A percentile compares a stretch with the other conserved stretches of the same genome.
phyloP scores from a whole-genome alignment of 2,888 invertebrate genomes.

The Hecatera dysodea region DNA sequence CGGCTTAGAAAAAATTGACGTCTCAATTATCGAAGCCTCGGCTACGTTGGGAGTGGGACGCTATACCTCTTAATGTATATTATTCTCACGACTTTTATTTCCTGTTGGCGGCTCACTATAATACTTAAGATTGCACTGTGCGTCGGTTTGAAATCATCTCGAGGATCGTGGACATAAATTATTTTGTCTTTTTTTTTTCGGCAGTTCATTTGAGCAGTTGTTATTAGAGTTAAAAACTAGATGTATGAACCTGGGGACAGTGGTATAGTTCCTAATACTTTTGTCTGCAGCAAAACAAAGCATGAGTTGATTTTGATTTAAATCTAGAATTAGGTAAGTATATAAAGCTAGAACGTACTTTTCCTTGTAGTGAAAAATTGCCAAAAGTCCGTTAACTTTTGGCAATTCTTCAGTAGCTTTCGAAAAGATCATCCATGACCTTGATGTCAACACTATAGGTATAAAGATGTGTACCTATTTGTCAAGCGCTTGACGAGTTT shows the following conservation, averaged over 20 bases:
- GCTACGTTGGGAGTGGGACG: constrained; percentile 60
- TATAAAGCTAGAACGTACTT: too few species aligned
- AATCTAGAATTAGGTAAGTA: too few species aligned
- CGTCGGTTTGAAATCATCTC: constrained; percentile 56
- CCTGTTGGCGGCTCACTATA: constrained; percentile 80
- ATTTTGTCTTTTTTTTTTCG: too few species aligned
- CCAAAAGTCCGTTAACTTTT: too few species aligned
- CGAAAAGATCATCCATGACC: too few species aligned
- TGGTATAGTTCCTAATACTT: too few species aligned
- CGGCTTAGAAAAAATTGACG: constrained; percentile 87
- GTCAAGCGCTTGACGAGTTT: not conserved
- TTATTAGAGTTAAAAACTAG: constrained; percentile 1
- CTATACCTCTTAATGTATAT: constrained; percentile 84
- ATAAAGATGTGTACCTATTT: too few species aligned
- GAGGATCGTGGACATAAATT: constrained; percentile 34
- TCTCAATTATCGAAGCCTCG: constrained; percentile 87
- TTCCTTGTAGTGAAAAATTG: too few species aligned
- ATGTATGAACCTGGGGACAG: not conserved
- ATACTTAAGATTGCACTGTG: constrained; percentile 63
- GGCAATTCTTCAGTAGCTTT: too few species aligned
- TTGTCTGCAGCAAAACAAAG: too few species aligned
- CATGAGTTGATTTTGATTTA: too few species aligned
- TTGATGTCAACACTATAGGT: too few species aligned
- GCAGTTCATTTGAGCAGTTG: constrained; percentile 22
- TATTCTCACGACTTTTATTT: constrained; percentile 89